A percentile compares a stretch with the other conserved stretches of the same genome.
These are phyloP conservation scores for Regulus satrapa DNA, from an alignment of 2,113 vertebrate species.

Conservation along the genomic window DNA sequence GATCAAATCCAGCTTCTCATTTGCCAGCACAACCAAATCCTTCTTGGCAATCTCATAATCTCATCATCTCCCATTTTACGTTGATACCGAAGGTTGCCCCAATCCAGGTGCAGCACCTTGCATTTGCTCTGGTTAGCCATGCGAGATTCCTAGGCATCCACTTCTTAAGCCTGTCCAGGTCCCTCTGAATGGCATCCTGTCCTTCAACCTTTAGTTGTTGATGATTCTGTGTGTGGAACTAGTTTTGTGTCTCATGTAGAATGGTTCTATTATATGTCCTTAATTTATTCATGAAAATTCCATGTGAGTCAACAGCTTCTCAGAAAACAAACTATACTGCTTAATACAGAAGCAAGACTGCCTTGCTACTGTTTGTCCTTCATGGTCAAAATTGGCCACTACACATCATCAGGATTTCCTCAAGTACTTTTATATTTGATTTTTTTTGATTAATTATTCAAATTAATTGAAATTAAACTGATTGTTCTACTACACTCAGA, in stretches of 20 bases:
- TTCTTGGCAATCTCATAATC: not conserved
- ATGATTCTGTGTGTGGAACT: not conserved
- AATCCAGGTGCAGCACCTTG: no score
- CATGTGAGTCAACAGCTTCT: not conserved
- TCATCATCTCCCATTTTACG: not conserved
- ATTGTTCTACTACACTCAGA: not conserved
- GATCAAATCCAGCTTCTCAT: not conserved
- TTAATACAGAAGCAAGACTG: not conserved
- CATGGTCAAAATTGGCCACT: not conserved
- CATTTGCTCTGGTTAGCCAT: not conserved
- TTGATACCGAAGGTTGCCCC: not conserved
- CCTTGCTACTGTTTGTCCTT: not conserved
- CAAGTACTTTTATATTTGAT: not conserved
- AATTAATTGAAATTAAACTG: not conserved
- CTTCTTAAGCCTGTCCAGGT: not conserved
- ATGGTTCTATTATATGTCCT: not conserved
- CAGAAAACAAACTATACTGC: not conserved
- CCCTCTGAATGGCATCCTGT: not conserved
- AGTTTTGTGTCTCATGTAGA: not conserved
- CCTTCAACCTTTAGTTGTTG: not conserved
- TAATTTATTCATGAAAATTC: not conserved
- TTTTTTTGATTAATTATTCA: not conserved
- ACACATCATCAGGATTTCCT: not conserved
- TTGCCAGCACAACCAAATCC: not conserved
- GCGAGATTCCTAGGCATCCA: not conserved